These are phyloP conservation scores for Cyclargus thomasi DNA, from an alignment of 1,140 invertebrate genomes.

Conservation along the genomic window DNA sequence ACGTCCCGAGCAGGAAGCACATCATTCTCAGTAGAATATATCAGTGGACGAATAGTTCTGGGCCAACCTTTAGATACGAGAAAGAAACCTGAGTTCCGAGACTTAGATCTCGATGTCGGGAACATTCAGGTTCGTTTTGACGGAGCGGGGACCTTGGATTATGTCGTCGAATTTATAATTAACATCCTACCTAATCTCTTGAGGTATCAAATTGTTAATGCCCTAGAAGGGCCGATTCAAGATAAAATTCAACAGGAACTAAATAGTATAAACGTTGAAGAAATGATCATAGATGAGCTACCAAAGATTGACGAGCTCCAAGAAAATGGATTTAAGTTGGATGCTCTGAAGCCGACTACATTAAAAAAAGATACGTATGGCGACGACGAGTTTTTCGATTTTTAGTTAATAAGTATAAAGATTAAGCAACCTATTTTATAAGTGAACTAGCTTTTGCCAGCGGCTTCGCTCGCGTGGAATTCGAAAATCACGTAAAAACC, in stretches of 20 bases:
- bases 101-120: constrained; percentile 86
- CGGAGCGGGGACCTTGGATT: constrained; percentile 88
- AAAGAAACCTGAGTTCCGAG: constrained; percentile 81
- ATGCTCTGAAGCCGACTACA: constrained; percentile 39
- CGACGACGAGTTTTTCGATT: constrained; percentile 71
- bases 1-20: constrained; percentile 82
- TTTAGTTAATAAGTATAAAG: constrained; percentile 25
- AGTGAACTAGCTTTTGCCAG: no score
- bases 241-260: constrained; percentile 81
- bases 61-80: constrained; percentile 86
- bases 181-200: constrained; percentile 89
- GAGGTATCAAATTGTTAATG: constrained; percentile 89
- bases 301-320: constrained; percentile 79
- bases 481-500: no score
- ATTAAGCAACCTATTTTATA: no score
- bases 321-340: constrained; percentile 62
- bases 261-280: constrained; percentile 83
- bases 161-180: constrained; percentile 83
- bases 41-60: constrained; percentile 79
- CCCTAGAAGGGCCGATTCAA: constrained; percentile 83
- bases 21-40: constrained; percentile 85
- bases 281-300: constrained; percentile 80
- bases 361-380: constrained; percentile 41
- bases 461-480: no score
- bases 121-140: constrained; percentile 86